Evolutionary conservation across 2,113 vertebrate species (phyloP).

Genomic region (Chaetorhynchus papuensis): DNA sequence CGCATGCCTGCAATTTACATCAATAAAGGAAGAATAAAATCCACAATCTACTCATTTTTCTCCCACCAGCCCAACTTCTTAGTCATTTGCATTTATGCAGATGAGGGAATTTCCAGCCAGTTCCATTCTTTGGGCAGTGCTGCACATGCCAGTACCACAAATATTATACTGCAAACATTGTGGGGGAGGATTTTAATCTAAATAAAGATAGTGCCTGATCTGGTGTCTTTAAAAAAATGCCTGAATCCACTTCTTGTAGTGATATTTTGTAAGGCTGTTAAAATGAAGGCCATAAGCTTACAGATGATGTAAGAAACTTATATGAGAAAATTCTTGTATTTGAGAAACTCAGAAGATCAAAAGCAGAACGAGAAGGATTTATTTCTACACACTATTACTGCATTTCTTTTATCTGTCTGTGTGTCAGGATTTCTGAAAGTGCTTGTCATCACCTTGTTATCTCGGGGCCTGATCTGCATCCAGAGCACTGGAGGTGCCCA

Average conservation of each 20-base stretch:
- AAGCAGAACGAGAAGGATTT: not conserved
- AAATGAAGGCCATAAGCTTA: not conserved
- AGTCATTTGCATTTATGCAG: not conserved
- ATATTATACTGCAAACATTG: not conserved
- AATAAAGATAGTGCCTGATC: not conserved
- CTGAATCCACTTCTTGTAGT: not conserved
- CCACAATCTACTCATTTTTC: not conserved
- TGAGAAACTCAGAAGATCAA: conserved; percentile 3
- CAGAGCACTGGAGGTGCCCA: not conserved
- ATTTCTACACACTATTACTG: not conserved
- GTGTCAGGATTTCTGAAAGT: not conserved
- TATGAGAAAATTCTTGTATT: not conserved
- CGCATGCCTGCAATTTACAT: not conserved
- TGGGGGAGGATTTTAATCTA: not conserved
- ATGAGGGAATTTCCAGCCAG: not conserved
- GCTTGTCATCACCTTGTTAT: conserved; percentile 31
- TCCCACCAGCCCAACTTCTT: not conserved
- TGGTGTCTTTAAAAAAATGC: not conserved
- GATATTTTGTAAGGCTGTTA: not conserved
- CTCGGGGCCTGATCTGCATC: not conserved
- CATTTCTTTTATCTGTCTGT: conserved; percentile 9
- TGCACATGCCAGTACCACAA: not conserved
- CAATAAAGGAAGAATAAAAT: conserved; percentile 14
- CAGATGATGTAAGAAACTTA: not conserved
- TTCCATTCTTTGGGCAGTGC: not conserved